Evolutionary conservation across 2,797 vertebrate genomes (phyloP).

Genomic region (Mus caroli): DNA sequence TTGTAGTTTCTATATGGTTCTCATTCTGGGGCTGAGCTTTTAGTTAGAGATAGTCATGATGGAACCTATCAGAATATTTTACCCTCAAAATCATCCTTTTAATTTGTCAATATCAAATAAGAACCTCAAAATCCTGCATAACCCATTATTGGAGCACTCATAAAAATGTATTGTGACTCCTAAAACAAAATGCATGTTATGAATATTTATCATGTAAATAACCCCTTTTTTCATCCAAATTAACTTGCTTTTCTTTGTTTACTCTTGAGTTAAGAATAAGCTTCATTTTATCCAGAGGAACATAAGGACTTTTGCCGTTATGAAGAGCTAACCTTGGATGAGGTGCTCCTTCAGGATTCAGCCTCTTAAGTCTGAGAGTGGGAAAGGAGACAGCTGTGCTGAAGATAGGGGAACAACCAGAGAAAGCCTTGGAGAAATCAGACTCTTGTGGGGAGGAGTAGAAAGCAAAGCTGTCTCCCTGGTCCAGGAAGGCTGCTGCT

Average conservation of each 20-base stretch:
- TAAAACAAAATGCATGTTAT: neutral
- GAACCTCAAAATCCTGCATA: neutral
- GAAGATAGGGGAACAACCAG: conserved; percentile 86
- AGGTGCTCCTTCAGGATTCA: conserved; percentile 89
- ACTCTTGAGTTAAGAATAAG: conserved; percentile 82
- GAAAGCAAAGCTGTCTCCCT: conserved; percentile 88
- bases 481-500: conserved; percentile 87
- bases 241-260: conserved; percentile 43
- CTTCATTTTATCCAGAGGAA: conserved; percentile 89
- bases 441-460: conserved; percentile 86
- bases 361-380: conserved; percentile 85
- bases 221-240: neutral
- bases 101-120: neutral
- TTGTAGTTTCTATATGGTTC: neutral
- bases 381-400: conserved; percentile 86
- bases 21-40: neutral
- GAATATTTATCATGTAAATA: neutral
- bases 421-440: conserved; percentile 87
- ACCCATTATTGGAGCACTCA: neutral
- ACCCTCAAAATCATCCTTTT: neutral
- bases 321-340: conserved; percentile 89
- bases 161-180: neutral
- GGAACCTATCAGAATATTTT: neutral
- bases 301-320: conserved; percentile 87
- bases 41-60: neutral